A percentile compares a stretch with the other conserved stretches of the same genome.
Evolutionary conservation across 2,797 vertebrate species (phyloP).

Genomic region (Rhodeus uyekii): DNA sequence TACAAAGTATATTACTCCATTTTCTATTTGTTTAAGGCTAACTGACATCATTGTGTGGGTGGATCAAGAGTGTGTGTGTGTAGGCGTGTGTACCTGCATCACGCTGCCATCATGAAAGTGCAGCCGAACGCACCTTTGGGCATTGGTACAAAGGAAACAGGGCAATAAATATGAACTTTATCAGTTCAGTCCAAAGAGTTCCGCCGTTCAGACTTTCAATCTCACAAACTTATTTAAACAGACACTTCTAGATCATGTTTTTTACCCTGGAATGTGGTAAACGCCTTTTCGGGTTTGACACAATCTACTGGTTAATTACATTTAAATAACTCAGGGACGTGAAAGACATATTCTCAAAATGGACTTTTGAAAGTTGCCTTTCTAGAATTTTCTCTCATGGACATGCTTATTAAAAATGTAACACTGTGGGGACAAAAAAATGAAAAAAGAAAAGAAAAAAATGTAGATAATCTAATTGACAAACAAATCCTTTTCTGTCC

Average conservation of each 20-base stretch:
- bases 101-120: constrained; percentile 53
- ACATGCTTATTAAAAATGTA: neutral
- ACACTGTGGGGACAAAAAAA: neutral
- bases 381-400: neutral
- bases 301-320: neutral
- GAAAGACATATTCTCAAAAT: neutral
- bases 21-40: constrained; percentile 44
- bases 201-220: constrained; percentile 38
- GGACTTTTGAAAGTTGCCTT: neutral
- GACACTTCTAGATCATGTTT: neutral
- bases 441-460: neutral
- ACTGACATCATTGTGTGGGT: constrained; percentile 56
- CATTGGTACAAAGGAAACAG: constrained; percentile 55
- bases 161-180: constrained; percentile 63
- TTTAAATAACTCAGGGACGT: neutral
- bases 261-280: neutral
- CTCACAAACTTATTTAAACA: constrained; percentile 29
- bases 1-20: constrained; percentile 27
- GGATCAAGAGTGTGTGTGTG: constrained; percentile 39
- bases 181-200: constrained; percentile 69
- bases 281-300: neutral
- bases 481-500: neutral
- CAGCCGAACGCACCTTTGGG: constrained; percentile 43
- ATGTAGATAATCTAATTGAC: neutral
- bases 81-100: constrained; percentile 60